Conservation (phyloP, 2,888 invertebrate species). For the Orthonychiurus folsomi region DNA sequence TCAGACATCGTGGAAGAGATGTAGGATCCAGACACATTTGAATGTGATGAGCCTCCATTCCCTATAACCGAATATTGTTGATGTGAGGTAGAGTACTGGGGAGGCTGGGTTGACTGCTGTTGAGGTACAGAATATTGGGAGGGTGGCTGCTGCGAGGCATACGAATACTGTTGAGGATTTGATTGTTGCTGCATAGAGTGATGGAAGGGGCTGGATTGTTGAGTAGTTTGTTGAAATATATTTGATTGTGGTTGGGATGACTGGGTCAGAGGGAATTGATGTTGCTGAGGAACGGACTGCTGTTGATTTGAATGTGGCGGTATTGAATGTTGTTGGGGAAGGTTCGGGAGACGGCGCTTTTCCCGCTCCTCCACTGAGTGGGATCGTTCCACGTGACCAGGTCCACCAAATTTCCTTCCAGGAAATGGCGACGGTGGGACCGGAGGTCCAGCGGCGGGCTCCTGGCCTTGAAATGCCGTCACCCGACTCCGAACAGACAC, state of each 20-base stretch:
- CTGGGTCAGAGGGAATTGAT: constrained; percentile 14
- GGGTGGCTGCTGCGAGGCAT: constrained; percentile 1
- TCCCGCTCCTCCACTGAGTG: constrained; percentile 26
- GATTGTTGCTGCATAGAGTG: background rate
- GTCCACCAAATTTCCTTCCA: constrained; percentile 28
- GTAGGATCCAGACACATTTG: background rate
- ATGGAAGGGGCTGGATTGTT: background rate
- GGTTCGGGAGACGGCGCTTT: constrained; percentile 35
- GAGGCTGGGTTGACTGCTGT: too few relatives aligned
- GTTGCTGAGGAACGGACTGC: constrained; percentile 14
- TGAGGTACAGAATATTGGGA: too few relatives aligned
- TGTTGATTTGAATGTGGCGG: too few relatives aligned
- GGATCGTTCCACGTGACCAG: constrained; percentile 31
- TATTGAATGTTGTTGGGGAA: constrained; percentile 25
- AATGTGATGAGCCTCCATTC: background rate
- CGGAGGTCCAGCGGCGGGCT: background rate
- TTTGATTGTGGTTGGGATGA: background rate
- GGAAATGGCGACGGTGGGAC: constrained; percentile 35
- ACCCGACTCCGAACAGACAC: constrained; percentile 35
- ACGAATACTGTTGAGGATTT: background rate
- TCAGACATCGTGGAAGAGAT: background rate
- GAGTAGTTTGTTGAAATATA: background rate
- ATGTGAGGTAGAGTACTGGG: too few relatives aligned
- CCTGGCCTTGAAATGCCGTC: constrained; percentile 29
- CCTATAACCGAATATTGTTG: background rate